Base-by-base conservation (phyloP, 2,888 invertebrate genomes). In the Stratiomys singularior region DNA sequence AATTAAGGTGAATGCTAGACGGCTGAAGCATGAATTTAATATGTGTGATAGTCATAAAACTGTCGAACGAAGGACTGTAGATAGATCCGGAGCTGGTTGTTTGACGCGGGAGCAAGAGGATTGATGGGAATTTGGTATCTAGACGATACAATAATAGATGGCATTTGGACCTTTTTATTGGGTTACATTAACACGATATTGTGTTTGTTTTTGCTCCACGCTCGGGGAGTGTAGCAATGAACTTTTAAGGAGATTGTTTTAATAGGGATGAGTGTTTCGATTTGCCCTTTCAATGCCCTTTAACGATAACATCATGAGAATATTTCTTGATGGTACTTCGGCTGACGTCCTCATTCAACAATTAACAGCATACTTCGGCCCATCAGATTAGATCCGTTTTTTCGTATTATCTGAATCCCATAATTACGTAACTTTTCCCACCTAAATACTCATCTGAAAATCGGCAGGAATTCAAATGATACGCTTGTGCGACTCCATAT, bases 1-100 rank as follows among this genome's bases (percentile, higher is more conserved):
- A 69, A 69, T 69, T 47, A 69, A 69, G 47, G 69, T 69, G 69
- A 66, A 66, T 37, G 37, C 11, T 27, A 27, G 27, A 63, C n/a
- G 27, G 63, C 27, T 27, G 25, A 27, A 27, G 63, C 63, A 63
- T 63, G 25, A 63, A 63, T 63, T 25, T 63, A 63, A 63, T 63
- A 66, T 60, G 58, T n/a, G 52, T n/a, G 52, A 52, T 25, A 66
- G 66, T 27, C 18, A 66, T 66, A 66, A 66, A 37, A 66, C 28
- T 66, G 66, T 63, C 63, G n/a, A 63, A 28, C 27, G 63, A 28
- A 25, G 13, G 27, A 63, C 11, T 21, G 7, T 2, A 7, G 23
- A 27, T 23, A 60, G 13, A 5, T 21, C 63, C 3, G 28, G 15
- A 63, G 27, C 25, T 27, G 28, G 28, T 3, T 37, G 37, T 9